Evolutionary conservation across 2,797 vertebrate genomes (phyloP).

Genomic region (Hozukius guyotensis): DNA sequence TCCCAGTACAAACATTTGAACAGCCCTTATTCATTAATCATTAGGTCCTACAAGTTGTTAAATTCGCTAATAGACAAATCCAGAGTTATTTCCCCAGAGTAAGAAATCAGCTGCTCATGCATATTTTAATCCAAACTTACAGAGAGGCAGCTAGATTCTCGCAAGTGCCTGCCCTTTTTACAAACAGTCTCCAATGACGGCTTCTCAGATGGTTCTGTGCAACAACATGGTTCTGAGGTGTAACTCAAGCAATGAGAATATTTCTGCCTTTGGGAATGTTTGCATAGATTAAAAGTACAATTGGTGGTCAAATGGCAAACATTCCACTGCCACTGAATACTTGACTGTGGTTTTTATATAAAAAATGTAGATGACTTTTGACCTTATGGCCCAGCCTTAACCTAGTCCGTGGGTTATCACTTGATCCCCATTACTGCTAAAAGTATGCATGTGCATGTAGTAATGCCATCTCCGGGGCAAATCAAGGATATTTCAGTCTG

Average conservation of each 20-base stretch:
- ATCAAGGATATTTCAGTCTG: not conserved
- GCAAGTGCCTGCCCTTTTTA: too few relatives aligned
- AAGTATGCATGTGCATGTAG: not conserved
- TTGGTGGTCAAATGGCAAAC: not conserved
- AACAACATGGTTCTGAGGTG: too few relatives aligned
- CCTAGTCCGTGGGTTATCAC: not conserved
- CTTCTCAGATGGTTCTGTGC: too few relatives aligned
- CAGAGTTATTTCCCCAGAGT: not conserved
- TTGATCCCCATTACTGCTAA: not conserved
- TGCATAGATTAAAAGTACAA: conserved; percentile 14
- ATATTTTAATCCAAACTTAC: not conserved
- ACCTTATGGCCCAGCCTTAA: not conserved
- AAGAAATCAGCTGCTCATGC: not conserved
- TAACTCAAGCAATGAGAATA: not conserved
- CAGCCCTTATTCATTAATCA: not conserved
- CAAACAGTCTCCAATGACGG: too few relatives aligned
- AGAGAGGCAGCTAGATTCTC: too few relatives aligned
- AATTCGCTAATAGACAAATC: not conserved
- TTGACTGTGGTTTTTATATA: not conserved
- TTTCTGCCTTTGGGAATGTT: not conserved
- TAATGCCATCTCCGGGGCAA: not conserved
- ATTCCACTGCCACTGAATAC: conserved; percentile 4
- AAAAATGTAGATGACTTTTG: not conserved
- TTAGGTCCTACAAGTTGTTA: not conserved
- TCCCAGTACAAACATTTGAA: not conserved